Base-by-base conservation (phyloP, 2,888 invertebrate genomes). In the Ypsolopha sequella region DNA sequence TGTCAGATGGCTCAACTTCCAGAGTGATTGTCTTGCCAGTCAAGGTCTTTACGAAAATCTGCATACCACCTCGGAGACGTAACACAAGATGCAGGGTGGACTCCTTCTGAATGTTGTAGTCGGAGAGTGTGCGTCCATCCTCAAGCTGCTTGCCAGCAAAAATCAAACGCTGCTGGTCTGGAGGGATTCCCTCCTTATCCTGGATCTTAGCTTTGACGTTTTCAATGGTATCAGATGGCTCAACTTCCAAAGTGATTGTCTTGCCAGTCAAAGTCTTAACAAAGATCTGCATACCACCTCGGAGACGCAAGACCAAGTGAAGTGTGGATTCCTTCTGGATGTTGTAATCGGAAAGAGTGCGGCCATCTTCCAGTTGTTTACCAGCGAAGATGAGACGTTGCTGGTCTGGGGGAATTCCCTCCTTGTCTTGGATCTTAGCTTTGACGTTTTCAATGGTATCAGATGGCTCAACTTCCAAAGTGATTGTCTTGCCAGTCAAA, bases 401-500 rank as follows among this genome's bases (percentile, higher is more conserved):
- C 51, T 67, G 66, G 56, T 66, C 66, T 53, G 66, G 66, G 13
- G 66, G 66, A 9, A 66, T 66, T 0, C 66, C 66, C 34, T 66
- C 66, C 45, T 66, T 66, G 48, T 66, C 66, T 41, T 66, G 66
- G 43, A 66, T 67, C 39, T 67, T 67, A 4, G 65, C 66, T 41
- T 67, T 67, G 0, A 66, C 66, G 61, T 66, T 66, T 36, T 66
- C 66, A 47, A 66, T 66, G 1, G 65, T 64, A 48, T 66, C 66
- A 0, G 66, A 62, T 0, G 66, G 45, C 45, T 68, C 68, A 0
- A 68, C 68, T 47, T 68, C 68, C 0, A 68, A 52, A 0, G 69
- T 69, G 13, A 69, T 69, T 1, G 68, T 69, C 24, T 69, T 69
- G 0, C 67, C 68, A 36, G 67, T 67, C 0, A 68, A 51, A n/a